phyloP scores from a whole-genome alignment of 2,113 vertebrate species.

The Poecile atricapillus region DNA sequence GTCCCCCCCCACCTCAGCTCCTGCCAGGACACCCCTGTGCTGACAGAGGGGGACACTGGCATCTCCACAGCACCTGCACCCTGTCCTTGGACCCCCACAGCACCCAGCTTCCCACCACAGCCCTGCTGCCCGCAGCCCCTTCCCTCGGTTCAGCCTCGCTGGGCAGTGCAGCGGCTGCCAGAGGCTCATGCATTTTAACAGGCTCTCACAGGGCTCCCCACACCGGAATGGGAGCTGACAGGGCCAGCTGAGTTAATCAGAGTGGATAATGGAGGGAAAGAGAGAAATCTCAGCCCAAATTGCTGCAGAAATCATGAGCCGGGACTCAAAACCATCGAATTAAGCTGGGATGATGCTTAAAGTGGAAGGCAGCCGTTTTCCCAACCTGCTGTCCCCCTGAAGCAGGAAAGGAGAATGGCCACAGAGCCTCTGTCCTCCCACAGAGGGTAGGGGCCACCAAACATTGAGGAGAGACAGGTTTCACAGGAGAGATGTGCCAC shows the following conservation, averaged over 20 bases:
- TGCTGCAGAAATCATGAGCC: slow-evolving; percentile 68
- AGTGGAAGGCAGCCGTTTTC: background rate
- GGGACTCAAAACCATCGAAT: slow-evolving; percentile 57
- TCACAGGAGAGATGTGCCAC: rapidly evolving
- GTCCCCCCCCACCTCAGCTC: background rate
- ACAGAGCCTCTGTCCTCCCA: background rate
- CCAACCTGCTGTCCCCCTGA: rapidly evolving
- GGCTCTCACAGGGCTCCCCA: slow-evolving; percentile 22
- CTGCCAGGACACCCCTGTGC: rapidly evolving
- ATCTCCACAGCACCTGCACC: background rate
- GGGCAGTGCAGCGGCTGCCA: background rate
- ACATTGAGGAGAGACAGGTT: background rate
- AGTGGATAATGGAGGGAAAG: slow-evolving; percentile 75
- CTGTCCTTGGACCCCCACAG: rapidly evolving
- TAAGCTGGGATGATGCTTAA: slow-evolving; percentile 46
- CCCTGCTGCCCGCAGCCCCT: background rate
- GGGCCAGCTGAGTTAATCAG: slow-evolving; percentile 77
- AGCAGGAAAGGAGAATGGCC: background rate
- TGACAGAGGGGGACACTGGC: background rate
- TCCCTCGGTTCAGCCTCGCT: background rate
- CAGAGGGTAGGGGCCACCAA: rapidly evolving
- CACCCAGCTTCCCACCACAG: rapidly evolving
- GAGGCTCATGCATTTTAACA: slow-evolving; percentile 70
- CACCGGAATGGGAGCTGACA: slow-evolving; percentile 66
- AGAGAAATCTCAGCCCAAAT: slow-evolving; percentile 73